A percentile compares a stretch with the other conserved stretches of the same genome.
Evolutionary conservation across 2,113 vertebrate genomes (phyloP).

Genomic region (Callospermophilus lateralis): DNA sequence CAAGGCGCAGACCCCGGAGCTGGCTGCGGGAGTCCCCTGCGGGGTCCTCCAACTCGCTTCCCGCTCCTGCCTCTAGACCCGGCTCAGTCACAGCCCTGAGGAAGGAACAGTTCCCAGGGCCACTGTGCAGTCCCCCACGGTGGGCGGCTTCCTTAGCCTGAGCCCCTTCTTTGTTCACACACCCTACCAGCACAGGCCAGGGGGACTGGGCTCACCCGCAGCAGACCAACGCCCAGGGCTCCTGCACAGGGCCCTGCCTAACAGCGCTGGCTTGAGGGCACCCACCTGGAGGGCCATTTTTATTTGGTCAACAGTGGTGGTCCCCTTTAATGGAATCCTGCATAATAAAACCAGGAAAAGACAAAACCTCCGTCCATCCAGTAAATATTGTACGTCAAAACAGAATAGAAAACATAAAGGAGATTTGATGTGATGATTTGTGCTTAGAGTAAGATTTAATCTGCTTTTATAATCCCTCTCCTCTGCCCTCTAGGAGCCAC

Average conservation of each 20-base stretch:
- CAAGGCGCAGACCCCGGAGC: no score
- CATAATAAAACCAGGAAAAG: background rate
- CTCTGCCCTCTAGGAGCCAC: background rate
- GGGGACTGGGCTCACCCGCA: no score
- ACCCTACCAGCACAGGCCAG: no score
- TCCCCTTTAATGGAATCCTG: background rate
- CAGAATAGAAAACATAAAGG: background rate
- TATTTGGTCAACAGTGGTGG: background rate
- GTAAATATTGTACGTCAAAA: background rate
- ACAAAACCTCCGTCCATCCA: background rate
- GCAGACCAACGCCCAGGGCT: no score
- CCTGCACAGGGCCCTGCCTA: rapidly evolving
- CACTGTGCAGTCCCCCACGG: background rate
- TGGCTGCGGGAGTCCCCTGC: no score
- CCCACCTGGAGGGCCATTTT: background rate
- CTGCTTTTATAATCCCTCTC: background rate
- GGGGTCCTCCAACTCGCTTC: background rate
- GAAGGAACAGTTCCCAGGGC: background rate
- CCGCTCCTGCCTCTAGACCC: background rate
- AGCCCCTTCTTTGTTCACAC: background rate
- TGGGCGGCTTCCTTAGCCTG: background rate
- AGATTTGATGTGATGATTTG: background rate
- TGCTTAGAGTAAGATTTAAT: background rate
- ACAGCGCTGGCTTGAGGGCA: background rate
- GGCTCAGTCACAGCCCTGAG: background rate